phyloP scores from a whole-genome alignment of 2,797 vertebrate genomes.

The Columba guinea region DNA sequence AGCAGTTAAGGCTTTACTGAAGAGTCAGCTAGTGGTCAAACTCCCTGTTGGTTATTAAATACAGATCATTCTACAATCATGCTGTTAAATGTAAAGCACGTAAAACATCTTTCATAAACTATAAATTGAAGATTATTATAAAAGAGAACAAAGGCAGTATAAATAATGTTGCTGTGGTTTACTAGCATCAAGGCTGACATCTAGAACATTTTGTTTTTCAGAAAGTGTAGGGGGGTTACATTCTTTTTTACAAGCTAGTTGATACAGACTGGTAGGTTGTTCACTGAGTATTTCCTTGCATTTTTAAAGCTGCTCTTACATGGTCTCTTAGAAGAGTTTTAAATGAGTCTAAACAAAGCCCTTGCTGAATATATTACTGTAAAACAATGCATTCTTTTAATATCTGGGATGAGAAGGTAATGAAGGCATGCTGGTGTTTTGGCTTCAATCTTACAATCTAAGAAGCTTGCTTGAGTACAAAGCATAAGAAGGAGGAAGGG shows the following conservation, averaged over 20 bases:
- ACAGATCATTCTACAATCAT: not conserved
- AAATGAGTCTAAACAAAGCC: constrained; percentile 28
- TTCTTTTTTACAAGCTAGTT: not conserved
- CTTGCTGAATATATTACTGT: not conserved
- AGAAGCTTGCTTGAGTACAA: not conserved
- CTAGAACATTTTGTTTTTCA: not conserved
- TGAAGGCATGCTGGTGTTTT: not conserved
- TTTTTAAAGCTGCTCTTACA: not conserved
- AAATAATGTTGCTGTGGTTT: not conserved
- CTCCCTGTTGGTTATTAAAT: not conserved
- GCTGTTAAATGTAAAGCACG: not conserved
- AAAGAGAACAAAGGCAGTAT: not conserved
- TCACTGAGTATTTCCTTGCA: not conserved
- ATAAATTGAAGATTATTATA: not conserved
- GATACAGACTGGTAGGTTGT: not conserved
- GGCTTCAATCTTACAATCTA: not conserved
- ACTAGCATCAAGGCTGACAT: not conserved
- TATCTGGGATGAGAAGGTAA: not conserved
- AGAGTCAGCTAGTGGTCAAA: not conserved
- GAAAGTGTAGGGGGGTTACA: not conserved
- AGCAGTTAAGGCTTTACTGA: not conserved
- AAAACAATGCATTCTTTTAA: constrained; percentile 12
- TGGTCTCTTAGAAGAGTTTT: not conserved
- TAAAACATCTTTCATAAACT: not conserved
- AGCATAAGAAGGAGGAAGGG: not conserved